Evolutionary conservation across 2,113 vertebrate species (phyloP), one percentile per base, ranked within the genome.

Genomic region (Todiramphus saurophagus): DNA sequence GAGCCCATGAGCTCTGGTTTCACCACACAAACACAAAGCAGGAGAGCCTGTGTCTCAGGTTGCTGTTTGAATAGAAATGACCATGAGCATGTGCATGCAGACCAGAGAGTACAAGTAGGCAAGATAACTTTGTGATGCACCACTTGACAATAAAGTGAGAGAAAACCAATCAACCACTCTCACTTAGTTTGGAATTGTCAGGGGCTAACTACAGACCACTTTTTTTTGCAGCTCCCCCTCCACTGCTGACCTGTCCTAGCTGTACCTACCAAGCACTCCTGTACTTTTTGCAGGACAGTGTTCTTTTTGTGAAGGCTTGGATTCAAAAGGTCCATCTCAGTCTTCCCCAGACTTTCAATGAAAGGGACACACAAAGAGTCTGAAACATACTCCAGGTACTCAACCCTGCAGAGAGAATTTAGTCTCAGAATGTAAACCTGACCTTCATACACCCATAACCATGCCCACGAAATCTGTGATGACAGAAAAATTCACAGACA

Each of bases 201-300:
- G 59, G 28, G 41, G n/a, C 16, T 72, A 41, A 48, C 23, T 50
- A 77, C 33, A 60, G 50, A n/a, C 35, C 3, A 33, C n/a, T 27
- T 58, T 23, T 64, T 75, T 56, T 31, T 31, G 55, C 77, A 31
- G n/a, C 16, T 69, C 16, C 16, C 21, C 27, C n/a, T 76, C 30
- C 64, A 16, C 43, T 64, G 66, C 80, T 81, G 72, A 48, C 15
- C 25, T 28, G 43, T 66, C 30, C 41, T 15, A 64, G 62, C 48
- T 30, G 13, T 75, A 84, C 98, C 97, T 96, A 99, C 98, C 98
- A 99, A 66, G 76, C 98, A 98, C 44, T 98, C 96, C 87, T 97
- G 96, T 1, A 98, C 96, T 85, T 98, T 98, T 56, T 93, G 84
- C 62, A 98, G 83, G 35, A 98, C 86, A n/a, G 86, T 35, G 3